Evolutionary conservation across 2,113 vertebrate genomes (phyloP).

Genomic region (Eolophus roseicapilla): DNA sequence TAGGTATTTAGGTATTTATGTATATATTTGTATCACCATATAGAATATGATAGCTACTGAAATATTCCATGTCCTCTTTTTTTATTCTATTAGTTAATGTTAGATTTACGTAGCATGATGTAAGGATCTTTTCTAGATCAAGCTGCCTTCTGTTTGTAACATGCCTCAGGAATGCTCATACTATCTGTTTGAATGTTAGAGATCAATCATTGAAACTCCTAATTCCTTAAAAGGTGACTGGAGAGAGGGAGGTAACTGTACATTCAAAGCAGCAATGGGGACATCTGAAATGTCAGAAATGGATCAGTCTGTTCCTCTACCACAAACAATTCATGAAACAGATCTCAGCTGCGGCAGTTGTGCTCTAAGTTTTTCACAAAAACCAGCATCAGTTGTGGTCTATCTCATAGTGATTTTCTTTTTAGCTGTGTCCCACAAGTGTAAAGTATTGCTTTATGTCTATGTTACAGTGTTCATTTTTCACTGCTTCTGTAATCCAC

Average conservation of each 20-base stretch:
- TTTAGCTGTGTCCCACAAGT: not conserved
- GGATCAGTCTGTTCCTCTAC: not conserved
- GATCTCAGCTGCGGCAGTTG: not conserved
- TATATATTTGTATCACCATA: not conserved
- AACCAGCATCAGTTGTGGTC: not conserved
- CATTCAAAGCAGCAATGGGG: not conserved
- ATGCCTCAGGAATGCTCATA: not conserved
- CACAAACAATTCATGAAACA: no score
- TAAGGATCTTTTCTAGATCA: not conserved
- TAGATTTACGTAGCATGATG: not conserved
- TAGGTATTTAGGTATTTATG: not conserved
- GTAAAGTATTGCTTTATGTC: not conserved
- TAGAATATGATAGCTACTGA: not conserved
- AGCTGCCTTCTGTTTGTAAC: not conserved
- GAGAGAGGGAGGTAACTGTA: not conserved
- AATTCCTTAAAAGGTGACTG: not conserved
- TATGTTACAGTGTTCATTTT: not conserved
- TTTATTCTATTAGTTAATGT: not conserved
- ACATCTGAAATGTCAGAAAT: not conserved
- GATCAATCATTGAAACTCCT: rapidly evolving
- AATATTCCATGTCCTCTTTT: not conserved
- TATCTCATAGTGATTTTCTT: not conserved
- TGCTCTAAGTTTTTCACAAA: not conserved
- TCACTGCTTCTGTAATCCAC: not conserved
- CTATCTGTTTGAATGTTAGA: not conserved